Evolutionary conservation across 2,113 vertebrate genomes (phyloP), one percentile per base, ranked within the genome.

Genomic region (Cyrtonyx montezumae): DNA sequence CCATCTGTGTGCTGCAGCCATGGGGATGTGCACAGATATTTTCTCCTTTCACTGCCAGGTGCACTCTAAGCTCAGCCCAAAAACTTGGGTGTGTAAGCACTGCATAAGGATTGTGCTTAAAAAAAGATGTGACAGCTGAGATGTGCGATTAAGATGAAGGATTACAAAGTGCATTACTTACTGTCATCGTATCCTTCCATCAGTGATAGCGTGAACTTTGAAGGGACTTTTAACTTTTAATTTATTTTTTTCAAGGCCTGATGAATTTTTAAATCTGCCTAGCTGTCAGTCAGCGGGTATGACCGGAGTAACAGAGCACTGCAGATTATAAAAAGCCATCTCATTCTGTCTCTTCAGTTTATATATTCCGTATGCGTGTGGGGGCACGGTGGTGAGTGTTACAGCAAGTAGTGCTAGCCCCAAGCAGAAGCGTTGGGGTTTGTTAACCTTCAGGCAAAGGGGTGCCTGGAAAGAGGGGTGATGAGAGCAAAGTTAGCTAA

Each of bases 201-300:
- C 71, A 5, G 2, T 5, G 43, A 77, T 73, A 1, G 1, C 82
- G 81, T 77, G 87, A 36, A 6, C 69, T 94, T 90, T 40, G 49
- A 68, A 94, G 84, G 68, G 85, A 83, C 69, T 94, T 94, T 91
- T 84, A 84, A 91, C 43, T 92, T 90, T 34, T 75, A 77, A 58
- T 91, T 67, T 32, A 16, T 68, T 63, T 80, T 58, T 40, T 63
- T 55, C 65, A 19, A 77, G 66, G 59, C 82, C 34, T 78, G 40
- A 88, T 74, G 71, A 74, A 66, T 77, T 93, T 90, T 74, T 36
- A 61, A 88, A 77, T 77, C 87, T 90, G 63, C 85, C 82, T 79
- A 43, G 61, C 85, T 90, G 59, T 77, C 67, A 28, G 67, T 43
- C 68, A 63, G 71, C 45, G 73, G 59, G 37, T 62, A 79, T 1